phyloP scores from a whole-genome alignment of 2,888 invertebrate genomes.

The Carpatolechia fugitivella region DNA sequence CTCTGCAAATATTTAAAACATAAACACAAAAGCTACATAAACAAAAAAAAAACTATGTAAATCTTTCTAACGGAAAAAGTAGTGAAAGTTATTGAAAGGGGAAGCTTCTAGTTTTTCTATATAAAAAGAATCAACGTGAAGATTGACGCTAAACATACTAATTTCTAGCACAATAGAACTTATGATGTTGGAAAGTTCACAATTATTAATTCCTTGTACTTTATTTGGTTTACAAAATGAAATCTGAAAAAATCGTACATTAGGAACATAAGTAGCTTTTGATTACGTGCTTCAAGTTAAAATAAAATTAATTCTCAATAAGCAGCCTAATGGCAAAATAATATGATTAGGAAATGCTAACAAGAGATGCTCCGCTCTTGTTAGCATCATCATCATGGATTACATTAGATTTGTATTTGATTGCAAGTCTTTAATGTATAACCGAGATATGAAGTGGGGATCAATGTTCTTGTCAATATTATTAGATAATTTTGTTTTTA shows the following conservation, averaged over 20 bases:
- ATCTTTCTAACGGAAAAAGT: constrained; percentile 15
- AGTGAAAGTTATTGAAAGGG: constrained; percentile 44
- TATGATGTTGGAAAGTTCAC: not conserved
- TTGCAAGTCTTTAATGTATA: not conserved
- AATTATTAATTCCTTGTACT: not conserved
- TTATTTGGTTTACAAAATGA: not conserved
- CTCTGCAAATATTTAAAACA: no score
- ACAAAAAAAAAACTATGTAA: not conserved
- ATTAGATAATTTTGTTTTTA: not conserved
- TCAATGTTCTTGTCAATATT: not conserved
- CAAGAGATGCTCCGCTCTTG: not conserved
- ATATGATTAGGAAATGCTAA: constrained; percentile 2
- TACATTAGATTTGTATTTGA: not conserved
- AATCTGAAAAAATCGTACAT: not conserved
- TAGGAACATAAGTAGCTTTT: not conserved
- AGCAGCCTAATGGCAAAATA: constrained; percentile 8
- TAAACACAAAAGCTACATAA: no score
- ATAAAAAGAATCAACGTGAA: not conserved
- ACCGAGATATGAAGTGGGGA: not conserved
- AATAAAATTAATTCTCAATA: not conserved
- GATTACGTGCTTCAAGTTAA: not conserved
- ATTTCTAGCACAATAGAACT: not conserved
- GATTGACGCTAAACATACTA: not conserved
- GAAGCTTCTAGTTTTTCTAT: not conserved
- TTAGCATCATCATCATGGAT: not conserved